phyloP scores from a whole-genome alignment of 2,797 vertebrate species.

The Helarctos malayanus region DNA sequence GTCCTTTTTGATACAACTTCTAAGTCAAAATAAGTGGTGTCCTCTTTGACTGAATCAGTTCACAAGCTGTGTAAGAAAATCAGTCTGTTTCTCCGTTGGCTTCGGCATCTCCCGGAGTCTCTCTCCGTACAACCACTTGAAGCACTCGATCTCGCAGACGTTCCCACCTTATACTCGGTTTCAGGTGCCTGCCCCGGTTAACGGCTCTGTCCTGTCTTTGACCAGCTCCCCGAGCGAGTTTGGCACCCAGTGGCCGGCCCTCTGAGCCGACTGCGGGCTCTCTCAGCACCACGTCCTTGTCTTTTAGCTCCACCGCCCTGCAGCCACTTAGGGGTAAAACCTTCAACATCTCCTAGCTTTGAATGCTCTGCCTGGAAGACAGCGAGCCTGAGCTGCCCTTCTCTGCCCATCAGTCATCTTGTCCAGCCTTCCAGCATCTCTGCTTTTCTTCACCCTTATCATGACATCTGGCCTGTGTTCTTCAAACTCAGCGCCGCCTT shows the following conservation, averaged over 20 bases:
- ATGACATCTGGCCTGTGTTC: not conserved
- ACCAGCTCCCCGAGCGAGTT: not conserved
- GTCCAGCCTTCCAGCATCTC: not conserved
- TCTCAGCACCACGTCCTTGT: rapidly evolving
- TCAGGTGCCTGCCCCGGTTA: not conserved
- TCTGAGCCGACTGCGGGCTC: not conserved
- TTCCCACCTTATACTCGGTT: not conserved
- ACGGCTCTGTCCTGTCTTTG: not conserved
- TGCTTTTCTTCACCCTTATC: not conserved
- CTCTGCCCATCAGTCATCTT: not conserved
- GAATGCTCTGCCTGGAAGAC: not conserved
- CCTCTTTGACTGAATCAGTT: not conserved
- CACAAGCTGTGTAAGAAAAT: not conserved
- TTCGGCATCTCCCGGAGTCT: not conserved
- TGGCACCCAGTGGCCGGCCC: not conserved
- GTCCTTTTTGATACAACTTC: not conserved
- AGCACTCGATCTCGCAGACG: not conserved
- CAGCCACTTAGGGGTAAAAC: not conserved
- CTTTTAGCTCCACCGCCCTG: not conserved
- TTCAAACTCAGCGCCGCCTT: not conserved
- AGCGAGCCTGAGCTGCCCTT: not conserved
- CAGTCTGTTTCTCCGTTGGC: not conserved
- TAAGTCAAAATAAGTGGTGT: not conserved
- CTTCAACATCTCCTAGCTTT: not conserved
- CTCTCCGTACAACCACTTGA: not conserved